Conservation (phyloP, 1,140 invertebrate species). For the Scaptomyza pallida region DNA sequence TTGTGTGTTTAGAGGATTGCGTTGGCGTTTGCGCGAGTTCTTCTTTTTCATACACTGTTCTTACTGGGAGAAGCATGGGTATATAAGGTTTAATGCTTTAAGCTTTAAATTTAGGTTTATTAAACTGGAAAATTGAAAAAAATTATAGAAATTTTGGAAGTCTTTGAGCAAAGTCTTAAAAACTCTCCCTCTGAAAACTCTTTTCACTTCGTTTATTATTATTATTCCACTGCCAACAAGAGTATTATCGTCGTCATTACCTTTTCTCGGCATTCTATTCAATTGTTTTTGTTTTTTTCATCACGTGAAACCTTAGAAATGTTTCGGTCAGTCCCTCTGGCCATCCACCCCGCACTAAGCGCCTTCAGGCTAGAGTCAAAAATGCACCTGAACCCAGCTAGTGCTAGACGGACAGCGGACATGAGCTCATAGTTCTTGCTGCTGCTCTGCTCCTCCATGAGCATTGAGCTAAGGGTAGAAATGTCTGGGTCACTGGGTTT, state of each 20-base stretch:
- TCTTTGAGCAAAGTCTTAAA: too few relatives aligned
- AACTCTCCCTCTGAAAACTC: too few relatives aligned
- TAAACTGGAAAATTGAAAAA: too few relatives aligned
- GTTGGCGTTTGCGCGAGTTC: conserved; percentile 31
- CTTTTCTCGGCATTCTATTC: background rate
- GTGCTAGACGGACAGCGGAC: conserved; percentile 22
- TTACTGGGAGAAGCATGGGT: background rate
- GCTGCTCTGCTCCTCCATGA: background rate
- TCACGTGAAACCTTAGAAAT: conserved; percentile 62
- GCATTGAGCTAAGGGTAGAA: conserved; percentile 15
- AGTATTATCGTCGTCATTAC: background rate
- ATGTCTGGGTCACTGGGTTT: conserved; percentile 76
- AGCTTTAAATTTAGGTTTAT: too few relatives aligned
- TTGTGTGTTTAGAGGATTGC: conserved; percentile 36
- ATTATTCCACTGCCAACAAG: background rate
- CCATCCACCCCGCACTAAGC: background rate
- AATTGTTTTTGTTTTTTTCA: conserved; percentile 27
- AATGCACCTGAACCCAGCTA: conserved; percentile 14
- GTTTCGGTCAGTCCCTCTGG: background rate
- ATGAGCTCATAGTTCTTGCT: conserved; percentile 56
- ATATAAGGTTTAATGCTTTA: background rate
- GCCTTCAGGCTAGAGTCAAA: conserved; percentile 11
- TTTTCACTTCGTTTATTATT: too few relatives aligned
- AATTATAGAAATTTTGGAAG: too few relatives aligned
- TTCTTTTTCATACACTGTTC: background rate